Evolutionary conservation across 2,797 vertebrate genomes (phyloP), one percentile per base, ranked within the genome.

Genomic region (Spinus olivaceus): DNA sequence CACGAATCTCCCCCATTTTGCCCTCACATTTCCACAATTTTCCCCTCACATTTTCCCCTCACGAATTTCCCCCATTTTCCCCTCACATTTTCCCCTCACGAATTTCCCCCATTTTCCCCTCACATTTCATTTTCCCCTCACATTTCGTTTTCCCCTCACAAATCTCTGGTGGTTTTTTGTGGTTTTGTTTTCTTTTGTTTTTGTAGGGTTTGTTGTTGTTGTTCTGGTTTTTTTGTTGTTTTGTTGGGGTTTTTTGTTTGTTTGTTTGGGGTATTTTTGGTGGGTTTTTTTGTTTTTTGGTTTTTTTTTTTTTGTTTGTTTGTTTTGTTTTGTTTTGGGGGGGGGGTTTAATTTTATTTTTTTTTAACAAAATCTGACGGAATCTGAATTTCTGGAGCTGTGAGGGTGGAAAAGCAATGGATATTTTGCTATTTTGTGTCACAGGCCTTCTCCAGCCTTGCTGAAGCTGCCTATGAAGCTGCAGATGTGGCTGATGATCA

Each of bases 381-480:
- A 10, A 37, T 41, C 1, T 6, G 5, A 41, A 10, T 28, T 54
- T 37, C 13, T 51, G 42, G 28, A 12, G 6, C 33, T 15, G 12
- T 6, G 42, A 50, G n/a, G 39, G 6, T 46, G 3, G 4, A 28
- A 71, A 61, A 18, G 22, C 67, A 8, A 63, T 7, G 22, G 79
- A 18, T 57, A 10, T 88, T 27, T 28, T 71, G 32, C 4, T 65
- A 4, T 88, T 28, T 27, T 74, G 35, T 35, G 3, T 97, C 50
- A 33, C 97, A 99, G 99, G 99, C 99, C 6, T 99, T 99, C 97
- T 99, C 99, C 14, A 99, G 99, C 94, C 98, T 99, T 94, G 99
- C 99, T n/a, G 99, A 99, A 96, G 99, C 99, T 14, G 99, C 99
- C 5, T 99, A 99, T 61, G 99, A 99, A 95, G 99, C 99, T 87